Base-by-base conservation (phyloP, 2,888 invertebrate species). In the Ramazzottius varieornatus region DNA sequence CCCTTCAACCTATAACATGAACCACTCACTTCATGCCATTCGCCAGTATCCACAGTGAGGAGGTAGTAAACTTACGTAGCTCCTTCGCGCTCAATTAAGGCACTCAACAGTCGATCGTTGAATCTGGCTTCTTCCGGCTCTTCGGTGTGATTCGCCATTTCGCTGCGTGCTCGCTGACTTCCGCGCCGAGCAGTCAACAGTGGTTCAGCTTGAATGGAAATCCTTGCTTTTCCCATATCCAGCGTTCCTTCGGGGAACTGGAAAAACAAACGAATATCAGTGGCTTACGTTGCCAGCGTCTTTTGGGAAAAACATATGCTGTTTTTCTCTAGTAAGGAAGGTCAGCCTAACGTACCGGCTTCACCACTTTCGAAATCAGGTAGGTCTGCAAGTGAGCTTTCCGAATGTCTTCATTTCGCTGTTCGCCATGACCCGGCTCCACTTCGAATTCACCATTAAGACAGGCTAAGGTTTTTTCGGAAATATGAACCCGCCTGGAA, bases 371-470 rank as follows among this genome's bases (percentile, higher is more conserved):
- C 46, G 84, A 85, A 71, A 93, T 91, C 77, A 92, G 90, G 79
- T 84, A 92, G 1, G 92, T 92, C 77, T 86, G 86, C 71, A 92
- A 82, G 67, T 89, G 88, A 2, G 90, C 88, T 74, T 86, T 85
- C 64, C 87, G 81, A 66, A 92, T 79, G 71, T 86, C 84, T 76
- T 92, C 91, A 74, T 93, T 92, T n/a, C 91, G 81, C 69, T 86
- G 84, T 75, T 90, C 90, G 0, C 91, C 92, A 73, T 82, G 84
- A 0, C 86, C 91, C 1, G 87, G 85, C 74, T 91, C 91, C 70
- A 92, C 88, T 78, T 91, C 90, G 75, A 93, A 93, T 76, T 90
- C 89, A 46, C 86, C 86, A 73, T 84, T 85, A 69, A 93, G 80
- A 76, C 85, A 91, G 71, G 85, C 83, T 72, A 88, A 79, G 1